A percentile compares a stretch with the other conserved stretches of the same genome.
phyloP scores from a whole-genome alignment of 2,888 invertebrate genomes.

The Catocala fraxini region DNA sequence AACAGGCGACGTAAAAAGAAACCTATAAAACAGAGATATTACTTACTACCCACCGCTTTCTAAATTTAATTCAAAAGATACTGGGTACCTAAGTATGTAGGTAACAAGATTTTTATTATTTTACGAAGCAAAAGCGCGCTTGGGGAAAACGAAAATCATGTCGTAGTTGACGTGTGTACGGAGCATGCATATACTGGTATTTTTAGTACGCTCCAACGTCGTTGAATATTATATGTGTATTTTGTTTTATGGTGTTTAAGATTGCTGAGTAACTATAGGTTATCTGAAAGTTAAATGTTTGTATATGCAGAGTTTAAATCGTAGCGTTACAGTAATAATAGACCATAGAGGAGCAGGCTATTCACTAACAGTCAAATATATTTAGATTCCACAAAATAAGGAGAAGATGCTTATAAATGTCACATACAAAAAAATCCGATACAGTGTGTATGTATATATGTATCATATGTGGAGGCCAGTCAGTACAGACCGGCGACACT shows the following conservation, averaged over 20 bases:
- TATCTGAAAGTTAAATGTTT: no score
- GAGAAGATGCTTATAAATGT: no score
- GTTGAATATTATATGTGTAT: neutral
- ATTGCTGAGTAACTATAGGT: no score
- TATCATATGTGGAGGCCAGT: no score
- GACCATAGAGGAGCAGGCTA: no score
- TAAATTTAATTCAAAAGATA: constrained; percentile 39
- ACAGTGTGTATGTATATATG: no score
- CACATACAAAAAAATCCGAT: no score
- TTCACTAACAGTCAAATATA: no score
- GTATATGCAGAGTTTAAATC: no score
- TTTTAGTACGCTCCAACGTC: constrained; percentile 14
- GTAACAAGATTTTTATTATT: constrained; percentile 51
- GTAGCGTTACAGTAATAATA: no score
- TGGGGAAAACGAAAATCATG: constrained; percentile 26
- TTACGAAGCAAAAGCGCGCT: constrained; percentile 30
- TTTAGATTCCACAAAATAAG: no score
- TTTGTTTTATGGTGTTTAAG: neutral
- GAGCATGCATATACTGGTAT: constrained; percentile 1
- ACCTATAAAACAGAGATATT: constrained; percentile 32
- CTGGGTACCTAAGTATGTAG: constrained; percentile 20
- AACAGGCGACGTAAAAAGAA: constrained; percentile 28
- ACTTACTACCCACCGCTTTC: constrained; percentile 25
- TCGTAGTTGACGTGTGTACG: constrained; percentile 31
- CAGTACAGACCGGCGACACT: no score